Percentiles rank a stretch among this genome's conserved stretches.
Evolutionary conservation across 2,113 vertebrate species (phyloP).

Genomic region (Telmatochromis sp.): DNA sequence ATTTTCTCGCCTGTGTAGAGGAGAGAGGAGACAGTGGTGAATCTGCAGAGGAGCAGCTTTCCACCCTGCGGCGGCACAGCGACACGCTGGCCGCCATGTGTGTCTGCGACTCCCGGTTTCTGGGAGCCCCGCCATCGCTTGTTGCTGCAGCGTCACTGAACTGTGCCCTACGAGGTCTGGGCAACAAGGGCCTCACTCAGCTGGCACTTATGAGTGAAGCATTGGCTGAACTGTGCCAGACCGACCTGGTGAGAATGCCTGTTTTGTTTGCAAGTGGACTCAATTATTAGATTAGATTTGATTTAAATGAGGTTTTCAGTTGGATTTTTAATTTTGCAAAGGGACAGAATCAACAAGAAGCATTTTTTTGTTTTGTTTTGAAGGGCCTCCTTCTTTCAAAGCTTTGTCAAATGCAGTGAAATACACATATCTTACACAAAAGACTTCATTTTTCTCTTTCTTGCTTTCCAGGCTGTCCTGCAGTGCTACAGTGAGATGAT

Average conservation of each 20-base stretch:
- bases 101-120: constrained; percentile 68
- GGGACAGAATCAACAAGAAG: background rate
- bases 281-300: accelerated
- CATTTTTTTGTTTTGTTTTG: background rate
- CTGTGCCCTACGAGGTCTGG: constrained; percentile 69
- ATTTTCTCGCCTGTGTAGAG: constrained; percentile 57
- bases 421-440: background rate
- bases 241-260: constrained; percentile 59
- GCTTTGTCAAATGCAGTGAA: background rate
- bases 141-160: constrained; percentile 70
- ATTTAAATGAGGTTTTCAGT: background rate
- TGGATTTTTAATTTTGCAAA: background rate
- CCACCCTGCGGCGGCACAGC: constrained; percentile 67
- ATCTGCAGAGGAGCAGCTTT: background rate
- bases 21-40: background rate
- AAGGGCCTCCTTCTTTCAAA: background rate
- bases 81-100: constrained; percentile 77
- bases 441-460: background rate
- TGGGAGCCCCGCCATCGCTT: constrained; percentile 70
- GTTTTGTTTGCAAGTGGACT: background rate
- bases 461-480: constrained; percentile 57
- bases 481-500: constrained; percentile 74
- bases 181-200: constrained; percentile 11
- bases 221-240: constrained; percentile 63
- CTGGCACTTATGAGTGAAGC: constrained; percentile 24